Conservation (phyloP, 2,888 invertebrate species). For the Blastobasis lacticolella region DNA sequence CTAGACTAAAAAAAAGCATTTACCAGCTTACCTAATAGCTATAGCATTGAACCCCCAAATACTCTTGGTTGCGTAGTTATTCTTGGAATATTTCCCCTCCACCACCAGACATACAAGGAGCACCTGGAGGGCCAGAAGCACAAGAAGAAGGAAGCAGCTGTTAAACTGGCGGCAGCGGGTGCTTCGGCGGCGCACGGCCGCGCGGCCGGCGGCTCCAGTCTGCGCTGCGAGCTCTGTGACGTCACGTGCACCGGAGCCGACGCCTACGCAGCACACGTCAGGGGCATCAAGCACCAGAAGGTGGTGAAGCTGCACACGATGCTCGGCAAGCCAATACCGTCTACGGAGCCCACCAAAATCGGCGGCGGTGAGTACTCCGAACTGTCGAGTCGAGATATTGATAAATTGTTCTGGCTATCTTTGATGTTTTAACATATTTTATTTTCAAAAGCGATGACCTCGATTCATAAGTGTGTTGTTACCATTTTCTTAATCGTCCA, state of each 20-base stretch:
- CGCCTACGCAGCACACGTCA: slow-evolving; percentile 98
- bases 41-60: too few relatives aligned
- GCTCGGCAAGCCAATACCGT: slow-evolving; percentile 97
- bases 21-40: too few relatives aligned
- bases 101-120: slow-evolving; percentile 76
- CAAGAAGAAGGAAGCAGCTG: slow-evolving; percentile 95
- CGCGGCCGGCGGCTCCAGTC: slow-evolving; percentile 60
- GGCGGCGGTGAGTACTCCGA: slow-evolving; percentile 23
- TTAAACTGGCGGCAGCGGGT: slow-evolving; percentile 76
- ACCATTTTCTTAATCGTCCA: slow-evolving; percentile 1
- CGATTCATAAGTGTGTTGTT: too few relatives aligned
- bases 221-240: slow-evolving; percentile 97
- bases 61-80: too few relatives aligned
- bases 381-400: not conserved
- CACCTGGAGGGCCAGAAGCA: slow-evolving; percentile 99
- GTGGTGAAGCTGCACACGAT: slow-evolving; percentile 97
- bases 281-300: slow-evolving; percentile 98
- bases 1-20: too few relatives aligned
- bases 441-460: too few relatives aligned
- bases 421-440: too few relatives aligned
- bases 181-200: slow-evolving; percentile 46
- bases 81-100: not conserved
- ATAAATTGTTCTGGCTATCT: too few relatives aligned
- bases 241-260: slow-evolving; percentile 99
- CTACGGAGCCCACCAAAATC: slow-evolving; percentile 93